Conservation (phyloP, 2,888 invertebrate species). For the Physocephala rufipes region DNA sequence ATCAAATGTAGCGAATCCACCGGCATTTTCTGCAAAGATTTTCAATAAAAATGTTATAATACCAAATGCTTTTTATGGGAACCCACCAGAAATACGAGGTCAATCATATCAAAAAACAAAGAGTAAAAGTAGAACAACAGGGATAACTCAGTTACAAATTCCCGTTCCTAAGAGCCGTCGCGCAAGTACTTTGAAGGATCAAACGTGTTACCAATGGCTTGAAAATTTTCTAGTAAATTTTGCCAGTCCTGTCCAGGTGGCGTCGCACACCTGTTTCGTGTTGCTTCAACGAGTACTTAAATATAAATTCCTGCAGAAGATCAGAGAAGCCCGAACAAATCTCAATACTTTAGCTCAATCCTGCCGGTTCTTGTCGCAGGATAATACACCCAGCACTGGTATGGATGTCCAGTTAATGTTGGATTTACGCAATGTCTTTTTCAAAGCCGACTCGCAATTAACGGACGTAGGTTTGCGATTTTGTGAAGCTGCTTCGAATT, state of each 20-base stretch:
- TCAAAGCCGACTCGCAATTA: conserved; percentile 41
- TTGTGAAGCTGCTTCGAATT: conserved; percentile 48
- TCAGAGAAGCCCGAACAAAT: conserved; percentile 46
- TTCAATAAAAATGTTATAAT: conserved; percentile 52
- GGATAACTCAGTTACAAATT: background rate
- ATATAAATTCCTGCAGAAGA: conserved; percentile 49
- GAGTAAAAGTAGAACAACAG: background rate
- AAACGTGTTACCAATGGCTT: conserved; percentile 48
- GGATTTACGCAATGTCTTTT: conserved; percentile 48
- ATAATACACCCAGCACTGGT: conserved; percentile 38
- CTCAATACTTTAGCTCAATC: conserved; percentile 42
- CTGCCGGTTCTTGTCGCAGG: conserved; percentile 31
- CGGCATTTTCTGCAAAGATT: conserved; percentile 48
- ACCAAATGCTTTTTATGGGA: conserved; percentile 54
- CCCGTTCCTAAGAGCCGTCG: background rate
- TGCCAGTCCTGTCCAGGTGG: conserved; percentile 49
- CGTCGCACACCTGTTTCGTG: conserved; percentile 49
- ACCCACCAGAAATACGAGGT: conserved; percentile 40
- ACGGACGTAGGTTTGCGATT: conserved; percentile 49
- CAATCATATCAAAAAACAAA: background rate
- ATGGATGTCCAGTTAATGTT: conserved; percentile 46
- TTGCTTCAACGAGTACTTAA: conserved; percentile 50
- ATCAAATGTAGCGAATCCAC: conserved; percentile 44
- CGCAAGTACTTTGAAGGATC: background rate
- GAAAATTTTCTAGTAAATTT: conserved; percentile 51